Base-by-base conservation (phyloP, 1,140 invertebrate species). In the Musca domestica region DNA sequence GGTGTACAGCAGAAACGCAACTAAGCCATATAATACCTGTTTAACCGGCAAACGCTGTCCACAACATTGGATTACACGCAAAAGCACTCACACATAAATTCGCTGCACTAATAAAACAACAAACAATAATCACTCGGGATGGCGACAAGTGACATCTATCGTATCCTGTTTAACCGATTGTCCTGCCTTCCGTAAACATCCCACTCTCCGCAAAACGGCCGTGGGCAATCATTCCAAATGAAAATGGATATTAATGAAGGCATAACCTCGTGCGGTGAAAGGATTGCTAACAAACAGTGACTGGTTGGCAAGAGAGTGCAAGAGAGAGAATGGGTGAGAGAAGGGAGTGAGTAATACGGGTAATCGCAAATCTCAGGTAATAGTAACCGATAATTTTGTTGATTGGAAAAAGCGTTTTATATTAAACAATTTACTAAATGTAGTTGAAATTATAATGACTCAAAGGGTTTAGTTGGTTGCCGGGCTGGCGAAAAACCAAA, bases 341-440 rank as follows among this genome's bases (percentile, higher is more conserved):
- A n/a, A n/a, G n/a, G n/a, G n/a, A n/a, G 2, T n/a, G 17, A 6
- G 48, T 17, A 9, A 51, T 19, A 22, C 17, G 6, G 48, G 17
- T 34, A 34, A 9, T 9, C 34, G 19, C 10, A 61, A 61, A 61
- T 61, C 56, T 61, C 56, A 19, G 56, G 56, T 19, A 61, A 34
- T 61, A 61, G 30, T 34, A 61, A 61, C 34, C 9, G n/a, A 61
- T 34, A 34, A 61, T 61, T 61, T 61, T 61, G 56, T 41, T 61
- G 56, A 61, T 61, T 41, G 56, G 27, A 61, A 61, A 61, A 61
- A 61, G 56, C 56, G 19, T 61, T 61, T 61, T 61, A 2, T 34
- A 61, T 34, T 61, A 61, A 61, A 61, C 56, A 61, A 61, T 61
- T 61, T 61, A 61, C n/a, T 17, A 61, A 61, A 61, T 61, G 56